Conservation (phyloP, 2,113 vertebrate species). For the Halichoeres trimaculatus region DNA sequence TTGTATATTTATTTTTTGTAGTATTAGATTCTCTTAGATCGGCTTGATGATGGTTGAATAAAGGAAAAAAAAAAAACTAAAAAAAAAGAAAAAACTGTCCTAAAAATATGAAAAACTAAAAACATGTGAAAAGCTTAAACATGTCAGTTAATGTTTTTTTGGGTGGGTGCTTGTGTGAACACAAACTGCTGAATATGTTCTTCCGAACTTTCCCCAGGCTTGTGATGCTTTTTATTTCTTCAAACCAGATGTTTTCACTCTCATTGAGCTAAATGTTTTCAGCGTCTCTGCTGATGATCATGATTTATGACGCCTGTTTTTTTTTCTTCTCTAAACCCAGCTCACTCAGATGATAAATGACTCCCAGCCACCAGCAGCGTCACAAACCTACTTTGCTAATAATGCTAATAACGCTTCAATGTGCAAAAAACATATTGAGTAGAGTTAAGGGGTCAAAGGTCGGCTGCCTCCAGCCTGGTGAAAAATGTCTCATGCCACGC, state of each 20-base stretch:
- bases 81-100: too few species aligned
- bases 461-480: constrained; percentile 12
- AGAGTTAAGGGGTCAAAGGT: constrained; percentile 45
- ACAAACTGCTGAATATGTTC: too few species aligned
- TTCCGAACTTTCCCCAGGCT: too few species aligned
- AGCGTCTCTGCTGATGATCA: not conserved
- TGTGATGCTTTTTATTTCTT: not conserved
- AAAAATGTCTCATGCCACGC: constrained; percentile 28
- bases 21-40: too few species aligned
- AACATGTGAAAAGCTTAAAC: too few species aligned
- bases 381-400: not conserved
- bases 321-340: not conserved
- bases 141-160: too few species aligned
- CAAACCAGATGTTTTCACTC: not conserved
- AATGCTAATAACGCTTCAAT: constrained; percentile 25
- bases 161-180: too few species aligned
- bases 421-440: constrained; percentile 44
- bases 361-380: not conserved
- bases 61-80: too few species aligned
- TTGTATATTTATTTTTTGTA: too few species aligned
- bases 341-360: not conserved
- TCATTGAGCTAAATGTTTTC: not conserved
- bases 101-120: too few species aligned
- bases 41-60: too few species aligned
- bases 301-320: constrained; percentile 6